Evolutionary conservation across 1,140 invertebrate genomes (phyloP).

Genomic region (Leptinotarsa undecemlineata): DNA sequence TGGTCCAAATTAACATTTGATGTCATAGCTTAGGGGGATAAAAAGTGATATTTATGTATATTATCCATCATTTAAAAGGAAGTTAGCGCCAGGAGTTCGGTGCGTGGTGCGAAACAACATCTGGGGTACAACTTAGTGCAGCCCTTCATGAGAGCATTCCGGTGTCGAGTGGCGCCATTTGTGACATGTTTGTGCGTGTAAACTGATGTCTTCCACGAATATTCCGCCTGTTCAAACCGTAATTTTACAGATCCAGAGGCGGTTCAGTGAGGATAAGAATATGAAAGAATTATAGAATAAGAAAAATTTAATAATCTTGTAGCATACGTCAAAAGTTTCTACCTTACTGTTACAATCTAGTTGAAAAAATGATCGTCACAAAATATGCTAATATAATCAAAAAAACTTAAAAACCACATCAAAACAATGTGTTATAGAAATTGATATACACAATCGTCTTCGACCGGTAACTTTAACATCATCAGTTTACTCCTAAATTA

Average conservation of each 20-base stretch:
- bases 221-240: neutral
- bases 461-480: no score
- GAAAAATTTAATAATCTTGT: no score
- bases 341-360: no score
- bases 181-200: neutral
- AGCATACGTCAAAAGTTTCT: no score
- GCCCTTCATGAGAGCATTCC: slow-evolving; percentile 7
- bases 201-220: neutral
- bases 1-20: neutral
- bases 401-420: no score
- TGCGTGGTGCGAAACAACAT: slow-evolving; percentile 9
- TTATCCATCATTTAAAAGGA: slow-evolving; percentile 1
- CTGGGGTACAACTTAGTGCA: slow-evolving; percentile 1
- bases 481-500: no score
- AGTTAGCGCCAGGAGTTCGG: neutral
- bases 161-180: neutral
- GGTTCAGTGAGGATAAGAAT: neutral
- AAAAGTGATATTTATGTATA: slow-evolving; percentile 7
- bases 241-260: neutral
- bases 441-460: no score
- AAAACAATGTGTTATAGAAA: no score
- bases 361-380: no score
- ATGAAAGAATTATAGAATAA: no score
- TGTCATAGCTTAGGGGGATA: neutral
- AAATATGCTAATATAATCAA: no score